These are phyloP conservation scores for Actinia equina DNA, from an alignment of 64 coral and sea anemone species.

Conservation along the genomic window DNA sequence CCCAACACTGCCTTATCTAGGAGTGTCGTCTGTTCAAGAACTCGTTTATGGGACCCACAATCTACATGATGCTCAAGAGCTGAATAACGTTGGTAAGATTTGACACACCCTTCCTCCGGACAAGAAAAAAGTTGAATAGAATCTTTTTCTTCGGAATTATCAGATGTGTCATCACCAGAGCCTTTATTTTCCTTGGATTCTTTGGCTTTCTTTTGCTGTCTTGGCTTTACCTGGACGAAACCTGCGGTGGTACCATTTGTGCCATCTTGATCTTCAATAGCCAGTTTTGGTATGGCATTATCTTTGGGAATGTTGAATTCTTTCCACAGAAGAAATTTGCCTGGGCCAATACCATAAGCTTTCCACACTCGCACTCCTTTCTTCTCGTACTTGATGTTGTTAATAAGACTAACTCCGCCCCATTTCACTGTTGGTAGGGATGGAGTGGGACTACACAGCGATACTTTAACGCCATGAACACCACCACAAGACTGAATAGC, in stretches of 20 bases:
- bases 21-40: constrained; percentile 34
- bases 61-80: constrained; percentile 26
- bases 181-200: constrained; percentile 6
- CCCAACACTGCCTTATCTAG: constrained; percentile 37
- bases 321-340: constrained; percentile 32
- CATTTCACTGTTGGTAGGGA: constrained; percentile 8
- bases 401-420: constrained; percentile 31
- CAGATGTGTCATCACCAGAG: not conserved
- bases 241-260: not conserved
- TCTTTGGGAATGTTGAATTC: constrained; percentile 16
- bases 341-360: constrained; percentile 32
- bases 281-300: not conserved
- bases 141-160: not conserved
- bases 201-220: not conserved
- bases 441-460: not conserved
- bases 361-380: constrained; percentile 4
- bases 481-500: constrained; percentile 44
- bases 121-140: not conserved
- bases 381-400: constrained; percentile 30
- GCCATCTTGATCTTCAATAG: not conserved
- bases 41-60: constrained; percentile 22
- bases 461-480: constrained; percentile 30
- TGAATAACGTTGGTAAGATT: constrained; percentile 1
- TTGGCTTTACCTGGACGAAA: not conserved
- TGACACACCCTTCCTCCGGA: constrained; percentile 29